Evolutionary conservation across 1,140 invertebrate genomes (phyloP), one percentile per base, ranked within the genome.

Genomic region (Neocloeon triangulifer): DNA sequence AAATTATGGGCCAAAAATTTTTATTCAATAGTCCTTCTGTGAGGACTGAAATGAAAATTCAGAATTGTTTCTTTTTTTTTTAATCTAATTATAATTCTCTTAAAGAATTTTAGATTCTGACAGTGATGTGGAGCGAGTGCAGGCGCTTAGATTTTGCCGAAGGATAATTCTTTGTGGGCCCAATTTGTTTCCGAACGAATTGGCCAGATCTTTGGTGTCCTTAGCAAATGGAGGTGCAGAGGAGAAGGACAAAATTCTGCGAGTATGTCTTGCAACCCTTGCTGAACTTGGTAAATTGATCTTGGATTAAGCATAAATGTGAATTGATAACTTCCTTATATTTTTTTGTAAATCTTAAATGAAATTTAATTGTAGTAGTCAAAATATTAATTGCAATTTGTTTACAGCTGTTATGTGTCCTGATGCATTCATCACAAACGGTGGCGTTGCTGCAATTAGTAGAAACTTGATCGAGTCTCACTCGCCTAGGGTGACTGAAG

Each of bases 51-150:
- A n/a, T n/a, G n/a, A n/a, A n/a, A n/a, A n/a, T n/a, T n/a, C 29
- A 5, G 10, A 16, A 25, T 29, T 33, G 13, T 34, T 18, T 37
- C 34, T 30, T 7, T 34, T 34, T 55, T 39, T 35, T 69, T 74
- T 36, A 77, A 66, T 42, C 66, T 94, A 45, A 86, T 94, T 55
- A 56, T 92, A 27, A 63, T 69, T 59, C 56, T 69, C 26, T 66
- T 12, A 58, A 78, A 39, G n/a, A n/a, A n/a, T n/a, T n/a, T n/a
- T n/a, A n/a, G n/a, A n/a, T n/a, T n/a, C n/a, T n/a, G n/a, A n/a
- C n/a, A 89, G 91, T 52, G 78, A 88, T 44, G 68, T 77, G 35
- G 88, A 94, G 50, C 62, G 86, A 17, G 66, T 89, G 25, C 85
- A 94, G 56, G 84, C 82, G 1, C 55, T 92, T 35, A 68, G 84